Conservation (phyloP, 92 coral and sea anemone species). For the Parazoanthus darwini region DNA sequence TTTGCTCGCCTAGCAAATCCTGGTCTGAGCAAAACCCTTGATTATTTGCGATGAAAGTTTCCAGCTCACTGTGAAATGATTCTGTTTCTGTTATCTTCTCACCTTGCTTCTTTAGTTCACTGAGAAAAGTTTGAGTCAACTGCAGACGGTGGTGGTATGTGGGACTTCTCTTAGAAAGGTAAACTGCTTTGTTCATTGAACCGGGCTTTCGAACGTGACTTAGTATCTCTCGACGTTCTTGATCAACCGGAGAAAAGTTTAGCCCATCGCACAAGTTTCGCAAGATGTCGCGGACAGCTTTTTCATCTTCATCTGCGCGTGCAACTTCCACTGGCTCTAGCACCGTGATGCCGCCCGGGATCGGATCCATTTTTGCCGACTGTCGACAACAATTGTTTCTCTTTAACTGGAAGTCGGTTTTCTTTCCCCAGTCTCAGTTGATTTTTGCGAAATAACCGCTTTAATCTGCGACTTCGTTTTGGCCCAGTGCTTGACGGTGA, state of each 20-base stretch:
- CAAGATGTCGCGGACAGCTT: neutral
- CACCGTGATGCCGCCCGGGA: no score
- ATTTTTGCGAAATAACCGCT: neutral
- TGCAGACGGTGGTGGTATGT: conserved; percentile 16
- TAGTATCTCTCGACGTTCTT: neutral
- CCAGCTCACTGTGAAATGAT: neutral
- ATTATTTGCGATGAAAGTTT: neutral
- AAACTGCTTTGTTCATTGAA: neutral
- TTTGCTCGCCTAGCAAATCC: neutral
- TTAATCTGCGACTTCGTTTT: neutral
- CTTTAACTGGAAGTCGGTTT: neutral
- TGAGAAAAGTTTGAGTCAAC: neutral
- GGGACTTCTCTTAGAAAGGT: conserved; percentile 10
- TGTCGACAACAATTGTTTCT: neutral
- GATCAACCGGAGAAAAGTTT: neutral
- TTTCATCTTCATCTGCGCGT: neutral
- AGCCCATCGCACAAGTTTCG: neutral
- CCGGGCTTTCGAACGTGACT: neutral
- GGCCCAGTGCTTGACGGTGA: neutral
- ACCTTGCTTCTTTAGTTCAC: neutral
- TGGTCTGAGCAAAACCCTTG: conserved; percentile 4
- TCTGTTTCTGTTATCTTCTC: neutral
- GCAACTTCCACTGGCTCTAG: neutral
- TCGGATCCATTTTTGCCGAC: neutral
- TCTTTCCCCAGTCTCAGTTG: neutral